Evolutionary conservation across 2,797 vertebrate species (phyloP).

Genomic region (Hemitrygon akajei): DNA sequence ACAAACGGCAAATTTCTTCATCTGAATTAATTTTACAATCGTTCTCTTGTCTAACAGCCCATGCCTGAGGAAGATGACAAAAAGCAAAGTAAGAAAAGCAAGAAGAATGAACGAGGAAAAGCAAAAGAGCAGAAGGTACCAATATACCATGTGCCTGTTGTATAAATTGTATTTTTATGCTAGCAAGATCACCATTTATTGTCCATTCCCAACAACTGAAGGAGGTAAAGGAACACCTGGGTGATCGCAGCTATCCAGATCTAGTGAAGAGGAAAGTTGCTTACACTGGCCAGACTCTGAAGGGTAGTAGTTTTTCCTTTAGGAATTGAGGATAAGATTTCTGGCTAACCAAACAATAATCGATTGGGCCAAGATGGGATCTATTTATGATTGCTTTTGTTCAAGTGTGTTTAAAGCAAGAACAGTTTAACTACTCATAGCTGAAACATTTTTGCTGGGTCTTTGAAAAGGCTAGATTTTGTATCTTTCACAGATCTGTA

Average conservation of each 20-base stretch:
- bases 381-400: background rate
- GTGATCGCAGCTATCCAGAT: background rate
- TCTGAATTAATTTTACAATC: background rate
- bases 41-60: background rate
- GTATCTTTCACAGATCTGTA: background rate
- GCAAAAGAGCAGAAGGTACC: background rate
- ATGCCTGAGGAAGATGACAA: background rate
- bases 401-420: background rate
- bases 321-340: background rate
- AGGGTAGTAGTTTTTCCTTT: background rate
- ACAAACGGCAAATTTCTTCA: too few relatives aligned
- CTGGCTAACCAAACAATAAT: background rate
- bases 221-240: background rate
- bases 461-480: background rate
- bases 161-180: background rate
- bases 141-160: too few relatives aligned
- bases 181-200: too few relatives aligned
- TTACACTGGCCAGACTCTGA: background rate
- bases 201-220: background rate
- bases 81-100: background rate
- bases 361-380: background rate
- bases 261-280: background rate
- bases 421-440: background rate
- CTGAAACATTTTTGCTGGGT: background rate
- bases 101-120: conserved; percentile 5